phyloP scores from a whole-genome alignment of 2,888 invertebrate genomes.

The Drosophila subsilvestris region DNA sequence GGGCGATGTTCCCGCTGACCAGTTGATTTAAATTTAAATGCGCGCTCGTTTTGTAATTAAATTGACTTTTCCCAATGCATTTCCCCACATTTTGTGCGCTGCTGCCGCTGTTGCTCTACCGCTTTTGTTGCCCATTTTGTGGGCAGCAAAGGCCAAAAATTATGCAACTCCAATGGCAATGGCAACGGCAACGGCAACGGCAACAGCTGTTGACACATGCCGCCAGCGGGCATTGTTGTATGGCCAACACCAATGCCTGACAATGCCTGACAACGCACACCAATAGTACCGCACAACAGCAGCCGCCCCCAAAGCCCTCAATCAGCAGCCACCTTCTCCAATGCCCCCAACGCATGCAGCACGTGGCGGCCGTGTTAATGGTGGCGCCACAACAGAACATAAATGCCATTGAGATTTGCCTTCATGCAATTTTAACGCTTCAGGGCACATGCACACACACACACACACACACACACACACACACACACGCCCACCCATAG shows the following conservation, averaged over 20 bases:
- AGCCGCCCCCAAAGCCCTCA: background rate
- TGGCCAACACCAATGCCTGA: conserved; percentile 42
- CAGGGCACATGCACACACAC: conserved; percentile 42
- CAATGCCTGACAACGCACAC: conserved; percentile 35
- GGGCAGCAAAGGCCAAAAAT: conserved; percentile 55
- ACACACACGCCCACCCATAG: conserved; percentile 14
- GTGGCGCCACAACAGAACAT: conserved; percentile 37
- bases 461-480: conserved; percentile 18
- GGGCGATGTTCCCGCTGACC: conserved; percentile 3
- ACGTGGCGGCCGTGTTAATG: conserved; percentile 34
- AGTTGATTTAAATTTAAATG: conserved; percentile 67
- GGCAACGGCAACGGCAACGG: conserved; percentile 31
- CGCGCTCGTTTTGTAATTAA: conserved; percentile 58
- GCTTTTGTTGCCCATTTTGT: conserved; percentile 21
- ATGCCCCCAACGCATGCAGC: conserved; percentile 2
- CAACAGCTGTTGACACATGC: conserved; percentile 70
- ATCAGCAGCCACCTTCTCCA: background rate
- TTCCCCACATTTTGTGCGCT: conserved; percentile 5
- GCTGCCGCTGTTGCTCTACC: conserved; percentile 5
- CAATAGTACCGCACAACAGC: background rate
- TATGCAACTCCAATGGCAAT: conserved; percentile 62
- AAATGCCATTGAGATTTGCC: conserved; percentile 62
- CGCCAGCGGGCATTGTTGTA: conserved; percentile 63
- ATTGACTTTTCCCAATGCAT: conserved; percentile 64
- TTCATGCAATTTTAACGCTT: conserved; percentile 64